Conservation (phyloP, 2,113 vertebrate genomes). For the Phylloscopus trochilus region DNA sequence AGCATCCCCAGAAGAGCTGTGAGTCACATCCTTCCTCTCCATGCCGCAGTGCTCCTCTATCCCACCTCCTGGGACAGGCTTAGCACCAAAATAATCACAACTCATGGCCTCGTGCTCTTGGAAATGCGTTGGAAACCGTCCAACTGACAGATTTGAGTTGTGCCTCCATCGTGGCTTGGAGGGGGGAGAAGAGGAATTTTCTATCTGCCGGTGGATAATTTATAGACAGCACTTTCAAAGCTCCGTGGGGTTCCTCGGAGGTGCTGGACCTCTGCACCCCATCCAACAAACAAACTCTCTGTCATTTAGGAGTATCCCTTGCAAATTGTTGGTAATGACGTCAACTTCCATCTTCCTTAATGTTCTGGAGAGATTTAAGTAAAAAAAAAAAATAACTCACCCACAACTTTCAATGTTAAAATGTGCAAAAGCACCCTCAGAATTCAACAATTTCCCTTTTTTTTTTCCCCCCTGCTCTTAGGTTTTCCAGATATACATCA, state of each 20-base stretch:
- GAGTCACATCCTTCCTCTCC: not conserved
- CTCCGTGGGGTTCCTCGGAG: accelerated
- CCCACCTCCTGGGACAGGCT: not conserved
- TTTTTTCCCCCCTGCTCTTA: accelerated
- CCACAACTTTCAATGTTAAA: not conserved
- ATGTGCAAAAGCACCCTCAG: not conserved
- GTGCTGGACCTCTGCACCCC: not conserved
- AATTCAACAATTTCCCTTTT: not conserved
- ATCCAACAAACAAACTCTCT: not conserved
- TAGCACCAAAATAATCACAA: not conserved
- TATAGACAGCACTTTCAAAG: not conserved
- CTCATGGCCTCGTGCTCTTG: not conserved
- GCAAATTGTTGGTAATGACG: not conserved
- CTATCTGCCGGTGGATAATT: not conserved
- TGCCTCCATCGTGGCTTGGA: not conserved
- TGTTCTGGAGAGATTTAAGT: not conserved
- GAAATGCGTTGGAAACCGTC: not conserved
- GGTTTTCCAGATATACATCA: conserved; percentile 11
- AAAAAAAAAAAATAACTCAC: not conserved
- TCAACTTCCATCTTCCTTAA: not conserved
- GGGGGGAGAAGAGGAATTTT: not conserved
- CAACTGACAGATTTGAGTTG: not conserved
- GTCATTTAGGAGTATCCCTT: not conserved
- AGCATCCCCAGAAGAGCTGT: not conserved
- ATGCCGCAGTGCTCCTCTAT: not conserved